Evolutionary conservation across 2,797 vertebrate species (phyloP), one percentile per base, ranked within the genome.

Genomic region (Centropyge bicolor): DNA sequence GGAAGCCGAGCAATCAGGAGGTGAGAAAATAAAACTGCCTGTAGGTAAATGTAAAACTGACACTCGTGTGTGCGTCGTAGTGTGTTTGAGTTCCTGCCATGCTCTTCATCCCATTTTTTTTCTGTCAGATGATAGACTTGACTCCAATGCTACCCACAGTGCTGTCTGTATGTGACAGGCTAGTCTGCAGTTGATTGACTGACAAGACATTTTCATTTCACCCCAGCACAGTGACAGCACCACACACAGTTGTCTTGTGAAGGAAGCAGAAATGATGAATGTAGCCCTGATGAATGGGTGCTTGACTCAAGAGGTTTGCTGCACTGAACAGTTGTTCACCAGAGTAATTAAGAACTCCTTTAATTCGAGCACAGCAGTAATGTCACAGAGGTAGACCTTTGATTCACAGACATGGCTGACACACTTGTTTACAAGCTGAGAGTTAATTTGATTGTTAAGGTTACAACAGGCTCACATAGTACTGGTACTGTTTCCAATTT

Each of bases 131-230:
- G 74, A 82, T 6, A 41, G 69, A 81, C 64, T 20, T 38, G 74
- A 41, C 66, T 64, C 45, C 12, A 35, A n/a, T 49, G 81, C 69
- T 49, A 83, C 69, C 65, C 68, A 70, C 74, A 67, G 62, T 43
- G 48, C 79, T 84, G 85, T 66, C 78, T 70, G 57, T 51, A 62
- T 48, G 70, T 45, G 84, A 79, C 78, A 74, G 70, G 72, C 16
- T 38, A 51, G 70, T 45, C 70, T 41, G 48, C 67, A 67, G 54
- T 13, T 40, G 85, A 90, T 38, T 85, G 85, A 85, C 85, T 83
- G 79, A 79, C 80, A 45, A n/a, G 72, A 74, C 70, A 70, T 77
- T 83, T 85, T 67, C 35, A 76, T 73, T 64, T 60, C 45, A 35
- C 43, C 59, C 9, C 46, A 43, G 73, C 70, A 78, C 59, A 78